Percentiles rank a stretch among this genome's conserved stretches.
Evolutionary conservation across 2,888 invertebrate genomes (phyloP).

Genomic region (Linyphia triangularis): DNA sequence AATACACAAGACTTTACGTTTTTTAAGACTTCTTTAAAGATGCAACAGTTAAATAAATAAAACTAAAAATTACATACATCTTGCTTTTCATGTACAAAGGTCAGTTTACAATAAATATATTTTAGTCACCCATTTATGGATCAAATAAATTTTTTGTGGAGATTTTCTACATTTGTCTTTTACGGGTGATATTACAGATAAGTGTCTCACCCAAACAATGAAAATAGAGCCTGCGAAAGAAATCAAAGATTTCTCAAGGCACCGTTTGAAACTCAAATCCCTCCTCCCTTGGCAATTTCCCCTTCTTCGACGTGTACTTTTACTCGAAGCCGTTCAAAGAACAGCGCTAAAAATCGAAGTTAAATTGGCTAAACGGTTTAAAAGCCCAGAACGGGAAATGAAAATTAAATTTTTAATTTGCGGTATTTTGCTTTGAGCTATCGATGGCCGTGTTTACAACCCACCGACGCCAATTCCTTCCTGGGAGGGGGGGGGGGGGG

Average conservation of each 20-base stretch:
- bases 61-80: too few relatives aligned
- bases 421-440: constrained; percentile 62
- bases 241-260: constrained; percentile 34
- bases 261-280: constrained; percentile 57
- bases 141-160: too few relatives aligned
- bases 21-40: too few relatives aligned
- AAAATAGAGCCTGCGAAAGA: background rate
- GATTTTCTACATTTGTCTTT: too few relatives aligned
- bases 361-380: constrained; percentile 67
- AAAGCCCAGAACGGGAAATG: constrained; percentile 67
- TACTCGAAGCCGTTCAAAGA: constrained; percentile 1
- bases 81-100: too few relatives aligned
- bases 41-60: too few relatives aligned
- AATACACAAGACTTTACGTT: too few relatives aligned
- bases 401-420: constrained; percentile 76
- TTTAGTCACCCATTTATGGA: too few relatives aligned
- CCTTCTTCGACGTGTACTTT: constrained; percentile 9
- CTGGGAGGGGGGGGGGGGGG: background rate
- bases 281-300: background rate
- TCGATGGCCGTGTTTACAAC: constrained; percentile 67
- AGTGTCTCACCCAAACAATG: background rate
- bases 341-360: constrained; percentile 64
- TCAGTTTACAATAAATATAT: too few relatives aligned
- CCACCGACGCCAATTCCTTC: constrained; percentile 41
- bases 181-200: too few relatives aligned